phyloP scores from a whole-genome alignment of 2,113 vertebrate genomes.

The Ciconia boyciana region DNA sequence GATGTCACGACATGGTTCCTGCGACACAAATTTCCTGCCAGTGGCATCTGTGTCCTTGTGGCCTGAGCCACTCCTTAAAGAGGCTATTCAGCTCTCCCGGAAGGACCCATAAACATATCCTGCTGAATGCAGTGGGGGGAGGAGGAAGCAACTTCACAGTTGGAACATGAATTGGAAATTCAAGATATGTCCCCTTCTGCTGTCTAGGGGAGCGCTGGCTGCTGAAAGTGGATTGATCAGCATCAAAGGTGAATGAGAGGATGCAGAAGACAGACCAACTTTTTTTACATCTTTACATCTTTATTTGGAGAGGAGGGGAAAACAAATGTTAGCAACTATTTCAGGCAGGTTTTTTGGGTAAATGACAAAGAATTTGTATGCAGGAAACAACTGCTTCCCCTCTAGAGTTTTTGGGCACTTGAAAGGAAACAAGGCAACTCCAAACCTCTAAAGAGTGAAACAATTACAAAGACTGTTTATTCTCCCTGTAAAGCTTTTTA shows the following conservation, averaged over 20 bases:
- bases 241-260: neutral
- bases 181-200: neutral
- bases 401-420: constrained; percentile 45
- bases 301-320: neutral
- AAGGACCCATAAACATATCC: neutral
- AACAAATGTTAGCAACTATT: constrained; percentile 3
- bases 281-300: neutral
- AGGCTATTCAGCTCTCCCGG: neutral
- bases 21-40: neutral
- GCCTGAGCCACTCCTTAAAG: neutral
- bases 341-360: constrained; percentile 24
- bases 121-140: neutral
- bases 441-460: constrained; percentile 59
- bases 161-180: neutral
- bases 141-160: neutral
- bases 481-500: constrained; percentile 26
- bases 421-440: constrained; percentile 34
- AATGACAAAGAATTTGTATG: constrained; percentile 67
- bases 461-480: constrained; percentile 52
- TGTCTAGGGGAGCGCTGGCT: neutral
- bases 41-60: neutral
- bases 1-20: neutral
- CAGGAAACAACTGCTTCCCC: constrained; percentile 77
- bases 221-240: neutral
- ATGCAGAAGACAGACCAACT: neutral